Evolutionary conservation across 1,140 invertebrate genomes (phyloP), one percentile per base, ranked within the genome.

Genomic region (Sycobia sp.): DNA sequence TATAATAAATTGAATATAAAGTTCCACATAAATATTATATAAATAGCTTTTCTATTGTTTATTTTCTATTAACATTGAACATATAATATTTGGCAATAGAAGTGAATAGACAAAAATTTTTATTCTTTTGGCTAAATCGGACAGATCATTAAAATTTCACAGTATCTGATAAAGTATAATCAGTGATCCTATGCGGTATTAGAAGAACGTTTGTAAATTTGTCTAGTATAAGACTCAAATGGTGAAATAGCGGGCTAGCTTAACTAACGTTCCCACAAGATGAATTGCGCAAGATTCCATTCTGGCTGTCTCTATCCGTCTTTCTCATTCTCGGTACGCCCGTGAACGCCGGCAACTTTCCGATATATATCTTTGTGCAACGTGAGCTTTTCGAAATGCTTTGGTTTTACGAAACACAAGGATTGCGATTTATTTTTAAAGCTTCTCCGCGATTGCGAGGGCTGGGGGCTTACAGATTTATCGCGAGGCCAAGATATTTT

Each of bases 201-300:
- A 20, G 25, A 54, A 27, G 36, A 13, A 41, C 7, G 14, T 41
- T 54, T 39, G 20, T 38, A 53, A n/a, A n/a, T 53, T 16, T 32
- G 18, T 10, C 14, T 22, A 53, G n/a, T 32, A 9, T 53, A 14
- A 38, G 13, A 27, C 23, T 54, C 8, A 11, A 43, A 56, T 20
- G 10, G 53, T 20, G 53, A 32, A 56, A 44, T 32, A 13, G n/a
- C n/a, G 39, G 27, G 41, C 1, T 20, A 22, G 44, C 27, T 49
- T 49, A 58, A 49, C 56, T 49, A 58, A 47, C 56, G 34, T 25
- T 39, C 32, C 44, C 44, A 4, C 47, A 51, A 60, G 57, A 60
- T 51, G 38, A 60, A 60, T 60, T 34, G 47, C 27, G 23, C 57
- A 43, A 60, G 57, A 60, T 60, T 60, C 57, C 36, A 60, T 60